Conservation (phyloP, 2,113 vertebrate genomes). For the Oncorhynchus mykiss region DNA sequence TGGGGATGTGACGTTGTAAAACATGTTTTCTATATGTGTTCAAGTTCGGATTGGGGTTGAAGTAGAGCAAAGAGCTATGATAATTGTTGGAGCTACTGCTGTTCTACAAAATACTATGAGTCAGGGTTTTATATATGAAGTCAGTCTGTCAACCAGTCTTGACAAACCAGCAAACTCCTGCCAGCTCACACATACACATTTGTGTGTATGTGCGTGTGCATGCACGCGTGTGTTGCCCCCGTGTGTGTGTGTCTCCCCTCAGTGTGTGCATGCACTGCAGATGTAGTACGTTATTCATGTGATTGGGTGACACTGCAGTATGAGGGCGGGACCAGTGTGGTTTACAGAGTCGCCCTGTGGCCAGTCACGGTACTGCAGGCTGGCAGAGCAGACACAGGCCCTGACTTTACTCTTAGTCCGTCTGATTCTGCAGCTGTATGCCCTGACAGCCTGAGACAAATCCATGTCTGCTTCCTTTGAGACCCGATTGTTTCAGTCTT, state of each 20-base stretch:
- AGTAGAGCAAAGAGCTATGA: not conserved
- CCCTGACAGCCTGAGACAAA: not conserved
- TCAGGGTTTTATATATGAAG: conserved; percentile 23
- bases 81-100: not conserved
- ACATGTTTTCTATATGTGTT: not conserved
- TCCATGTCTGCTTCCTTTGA: not conserved
- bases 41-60: not conserved
- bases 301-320: conserved; percentile 62
- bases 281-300: conserved; percentile 43
- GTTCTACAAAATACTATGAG: not conserved
- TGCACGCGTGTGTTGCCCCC: not conserved
- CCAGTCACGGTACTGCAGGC: conserved; percentile 32
- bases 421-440: not conserved
- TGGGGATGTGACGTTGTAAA: not conserved
- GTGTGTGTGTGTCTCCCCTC: conserved; percentile 19
- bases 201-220: conserved; percentile 3
- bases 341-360: conserved; percentile 56
- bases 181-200: not conserved
- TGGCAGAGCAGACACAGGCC: conserved; percentile 4
- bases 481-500: not conserved
- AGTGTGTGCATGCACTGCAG: conserved; percentile 33
- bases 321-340: conserved; percentile 32
- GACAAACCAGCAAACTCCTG: conserved; percentile 3
- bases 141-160: conserved; percentile 9
- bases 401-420: not conserved